Evolutionary conservation across 1,140 invertebrate genomes (phyloP).

Genomic region (Pteromalus puparum): DNA sequence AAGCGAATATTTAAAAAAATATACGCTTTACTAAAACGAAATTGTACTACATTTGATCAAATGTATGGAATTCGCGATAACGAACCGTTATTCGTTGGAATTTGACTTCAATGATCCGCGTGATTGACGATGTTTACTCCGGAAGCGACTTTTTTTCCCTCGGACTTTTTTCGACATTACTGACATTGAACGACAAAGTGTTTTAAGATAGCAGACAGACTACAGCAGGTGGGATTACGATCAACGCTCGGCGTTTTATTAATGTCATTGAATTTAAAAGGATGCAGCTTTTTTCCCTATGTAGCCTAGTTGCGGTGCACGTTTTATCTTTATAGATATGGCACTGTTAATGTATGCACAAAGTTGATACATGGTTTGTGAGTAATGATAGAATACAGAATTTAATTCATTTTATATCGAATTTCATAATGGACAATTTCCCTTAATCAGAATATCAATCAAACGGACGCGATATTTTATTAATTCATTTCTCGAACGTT

Average conservation of each 20-base stretch:
- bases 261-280: constrained; percentile 30
- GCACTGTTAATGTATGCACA: not conserved
- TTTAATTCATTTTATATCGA: too few species aligned
- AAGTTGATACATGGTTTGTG: too few species aligned
- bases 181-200: not conserved
- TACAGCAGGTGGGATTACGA: constrained; percentile 1
- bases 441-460: not conserved
- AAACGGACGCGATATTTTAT: not conserved
- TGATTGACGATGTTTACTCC: constrained; percentile 28
- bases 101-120: not conserved
- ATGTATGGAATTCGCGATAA: too few species aligned
- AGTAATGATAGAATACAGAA: too few species aligned
- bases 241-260: not conserved
- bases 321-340: too few species aligned
- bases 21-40: too few species aligned
- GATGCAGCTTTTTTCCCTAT: not conserved
- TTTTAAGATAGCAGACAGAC: not conserved
- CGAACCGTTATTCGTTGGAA: not conserved
- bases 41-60: too few species aligned
- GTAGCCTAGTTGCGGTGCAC: too few species aligned
- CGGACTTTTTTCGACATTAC: not conserved
- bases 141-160: constrained; percentile 5
- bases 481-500: too few species aligned
- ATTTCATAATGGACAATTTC: too few species aligned
- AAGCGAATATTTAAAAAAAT: too few species aligned